Evolutionary conservation across 1,140 invertebrate genomes (phyloP).

Genomic region (Psilanteris sp.): DNA sequence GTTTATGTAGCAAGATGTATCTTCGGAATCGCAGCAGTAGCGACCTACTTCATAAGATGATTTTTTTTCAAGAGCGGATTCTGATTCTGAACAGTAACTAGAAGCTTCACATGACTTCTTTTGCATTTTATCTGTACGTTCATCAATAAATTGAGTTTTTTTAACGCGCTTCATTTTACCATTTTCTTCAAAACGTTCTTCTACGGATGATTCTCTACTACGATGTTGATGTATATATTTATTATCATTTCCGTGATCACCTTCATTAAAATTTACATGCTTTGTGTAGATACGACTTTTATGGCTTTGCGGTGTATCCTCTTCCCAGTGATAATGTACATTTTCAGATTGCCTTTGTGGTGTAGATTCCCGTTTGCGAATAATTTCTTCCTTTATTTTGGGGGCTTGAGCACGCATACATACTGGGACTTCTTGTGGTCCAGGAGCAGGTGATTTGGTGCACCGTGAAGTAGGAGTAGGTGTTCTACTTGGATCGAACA

Average conservation of each 20-base stretch:
- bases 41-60: slow-evolving; percentile 32
- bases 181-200: slow-evolving; percentile 64
- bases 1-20: slow-evolving; percentile 66
- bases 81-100: slow-evolving; percentile 3
- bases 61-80: slow-evolving; percentile 12
- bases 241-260: slow-evolving; percentile 47
- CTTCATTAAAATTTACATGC: slow-evolving; percentile 66
- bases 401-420: slow-evolving; percentile 70
- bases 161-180: slow-evolving; percentile 47
- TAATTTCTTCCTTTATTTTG: slow-evolving; percentile 64
- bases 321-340: slow-evolving; percentile 68
- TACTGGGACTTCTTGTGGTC: slow-evolving; percentile 61
- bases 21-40: slow-evolving; percentile 37
- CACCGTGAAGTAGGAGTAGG: slow-evolving; percentile 71
- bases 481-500: slow-evolving; percentile 71
- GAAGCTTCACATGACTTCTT: slow-evolving; percentile 34
- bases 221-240: slow-evolving; percentile 48
- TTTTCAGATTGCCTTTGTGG: slow-evolving; percentile 37
- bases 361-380: slow-evolving; percentile 36
- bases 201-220: slow-evolving; percentile 64
- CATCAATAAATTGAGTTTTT: slow-evolving; percentile 59
- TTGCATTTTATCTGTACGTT: slow-evolving; percentile 67
- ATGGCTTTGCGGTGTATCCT: slow-evolving; percentile 71
- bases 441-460: slow-evolving; percentile 69
- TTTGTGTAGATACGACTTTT: slow-evolving; percentile 61